Evolutionary conservation across 2,888 invertebrate species (phyloP).

Genomic region (Stramonita haemastoma): DNA sequence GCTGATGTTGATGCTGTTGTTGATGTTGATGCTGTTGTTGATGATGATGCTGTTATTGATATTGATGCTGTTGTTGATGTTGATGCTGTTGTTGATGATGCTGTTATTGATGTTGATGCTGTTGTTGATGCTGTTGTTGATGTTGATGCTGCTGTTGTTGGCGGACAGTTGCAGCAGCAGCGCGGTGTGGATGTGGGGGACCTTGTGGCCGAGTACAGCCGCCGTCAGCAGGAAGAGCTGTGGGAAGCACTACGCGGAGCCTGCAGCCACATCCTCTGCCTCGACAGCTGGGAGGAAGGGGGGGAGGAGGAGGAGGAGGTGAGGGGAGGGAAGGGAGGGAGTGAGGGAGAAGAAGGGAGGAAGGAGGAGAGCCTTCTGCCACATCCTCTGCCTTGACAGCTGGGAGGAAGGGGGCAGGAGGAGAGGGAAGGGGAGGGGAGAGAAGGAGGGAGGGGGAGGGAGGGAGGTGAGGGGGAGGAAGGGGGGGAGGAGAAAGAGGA

Average conservation of each 20-base stretch:
- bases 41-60: too few species aligned
- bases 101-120: too few species aligned
- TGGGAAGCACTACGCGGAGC: conserved; percentile 43
- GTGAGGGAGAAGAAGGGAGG: too few species aligned
- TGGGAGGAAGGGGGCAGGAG: conserved; percentile 11
- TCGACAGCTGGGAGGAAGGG: conserved; percentile 14
- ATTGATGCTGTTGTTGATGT: too few species aligned
- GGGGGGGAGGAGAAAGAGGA: neutral
- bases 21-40: too few species aligned
- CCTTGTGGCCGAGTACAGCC: conserved; percentile 41
- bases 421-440: neutral
- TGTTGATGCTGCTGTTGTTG: neutral
- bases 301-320: neutral
- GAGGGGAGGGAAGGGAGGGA: neutral
- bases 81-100: too few species aligned
- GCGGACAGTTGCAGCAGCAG: neutral
- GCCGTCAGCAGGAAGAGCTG: conserved; percentile 42
- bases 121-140: too few species aligned
- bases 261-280: conserved; percentile 33
- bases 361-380: conserved; percentile 38
- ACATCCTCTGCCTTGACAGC: conserved; percentile 20
- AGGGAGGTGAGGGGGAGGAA: neutral
- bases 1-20: too few species aligned
- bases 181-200: conserved; percentile 31
- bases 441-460: too few species aligned